These are phyloP conservation scores for Seriola dumerili DNA, from an alignment of 2,113 vertebrate species.

Conservation along the genomic window DNA sequence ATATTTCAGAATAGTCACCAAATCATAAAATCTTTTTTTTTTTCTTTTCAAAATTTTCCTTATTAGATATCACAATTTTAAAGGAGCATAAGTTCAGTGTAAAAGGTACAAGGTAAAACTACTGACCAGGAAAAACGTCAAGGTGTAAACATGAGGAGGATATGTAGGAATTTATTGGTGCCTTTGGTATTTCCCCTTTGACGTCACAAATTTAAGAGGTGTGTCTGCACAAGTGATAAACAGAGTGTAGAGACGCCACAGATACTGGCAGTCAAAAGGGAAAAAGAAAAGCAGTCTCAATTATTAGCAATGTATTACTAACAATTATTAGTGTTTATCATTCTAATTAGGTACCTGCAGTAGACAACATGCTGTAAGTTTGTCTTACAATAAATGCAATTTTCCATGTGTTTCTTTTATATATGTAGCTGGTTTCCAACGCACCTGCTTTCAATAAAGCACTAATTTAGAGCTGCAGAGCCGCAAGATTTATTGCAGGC, in stretches of 20 bases:
- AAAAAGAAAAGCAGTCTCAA: not conserved
- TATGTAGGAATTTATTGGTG: constrained; percentile 29
- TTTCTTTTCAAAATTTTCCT: not conserved
- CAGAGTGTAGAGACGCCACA: not conserved
- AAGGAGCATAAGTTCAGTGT: not conserved
- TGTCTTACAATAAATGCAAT: not conserved
- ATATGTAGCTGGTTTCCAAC: not conserved
- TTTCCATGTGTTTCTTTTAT: not conserved
- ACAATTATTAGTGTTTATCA: not conserved
- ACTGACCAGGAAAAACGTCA: not conserved
- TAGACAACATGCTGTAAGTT: not conserved
- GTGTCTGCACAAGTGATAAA: constrained; percentile 20
- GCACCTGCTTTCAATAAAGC: constrained; percentile 30
- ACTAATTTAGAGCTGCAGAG: constrained; percentile 16
- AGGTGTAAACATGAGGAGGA: constrained; percentile 18
- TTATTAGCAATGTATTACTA: not conserved
- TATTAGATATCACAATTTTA: not conserved
- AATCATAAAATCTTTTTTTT: too few species aligned
- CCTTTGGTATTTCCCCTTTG: constrained; percentile 28
- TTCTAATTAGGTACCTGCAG: not conserved
- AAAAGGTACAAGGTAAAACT: not conserved
- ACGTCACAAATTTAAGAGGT: constrained; percentile 14
- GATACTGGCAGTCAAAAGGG: not conserved
- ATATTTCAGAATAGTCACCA: too few species aligned
- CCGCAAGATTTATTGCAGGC: constrained; percentile 23